Conservation (phyloP, 1,140 invertebrate species). For the Diorhabda sublineata region DNA sequence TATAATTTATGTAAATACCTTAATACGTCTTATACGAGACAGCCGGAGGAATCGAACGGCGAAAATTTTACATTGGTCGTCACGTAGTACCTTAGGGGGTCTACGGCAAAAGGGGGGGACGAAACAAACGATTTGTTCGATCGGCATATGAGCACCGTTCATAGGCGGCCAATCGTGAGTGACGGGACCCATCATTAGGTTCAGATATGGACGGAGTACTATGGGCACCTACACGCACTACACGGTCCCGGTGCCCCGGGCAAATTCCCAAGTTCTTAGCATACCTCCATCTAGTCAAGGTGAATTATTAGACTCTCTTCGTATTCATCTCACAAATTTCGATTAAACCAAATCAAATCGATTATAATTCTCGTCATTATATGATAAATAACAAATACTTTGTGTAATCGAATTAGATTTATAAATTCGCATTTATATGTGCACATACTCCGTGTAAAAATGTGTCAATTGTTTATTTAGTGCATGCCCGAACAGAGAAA, state of each 20-base stretch:
- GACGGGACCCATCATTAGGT: conserved; percentile 39
- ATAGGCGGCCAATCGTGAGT: conserved; percentile 37
- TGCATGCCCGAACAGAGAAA: neutral
- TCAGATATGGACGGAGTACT: conserved; percentile 25
- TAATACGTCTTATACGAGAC: conserved; percentile 32
- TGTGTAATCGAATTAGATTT: too few species aligned
- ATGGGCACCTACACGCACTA: conserved; percentile 24
- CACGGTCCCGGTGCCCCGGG: conserved; percentile 20
- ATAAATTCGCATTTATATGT: too few species aligned
- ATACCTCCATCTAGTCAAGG: conserved; percentile 7
- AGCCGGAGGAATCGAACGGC: conserved; percentile 31
- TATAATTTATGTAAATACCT: conserved; percentile 40
- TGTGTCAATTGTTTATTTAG: conserved; percentile 3
- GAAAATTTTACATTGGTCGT: conserved; percentile 37
- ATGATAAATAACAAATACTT: too few species aligned
- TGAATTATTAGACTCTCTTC: conserved; percentile 7
- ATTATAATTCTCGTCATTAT: too few species aligned
- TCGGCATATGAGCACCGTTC: conserved; percentile 32
- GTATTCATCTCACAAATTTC: too few species aligned
- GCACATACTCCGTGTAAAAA: neutral
- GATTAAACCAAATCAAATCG: too few species aligned
- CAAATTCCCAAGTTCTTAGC: conserved; percentile 30
- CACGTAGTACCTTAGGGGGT: conserved; percentile 24
- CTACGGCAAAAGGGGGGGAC: conserved; percentile 6
- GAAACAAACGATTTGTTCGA: conserved; percentile 24